Evolutionary conservation across 2,888 invertebrate species (phyloP).

Genomic region (Thyatira batis): DNA sequence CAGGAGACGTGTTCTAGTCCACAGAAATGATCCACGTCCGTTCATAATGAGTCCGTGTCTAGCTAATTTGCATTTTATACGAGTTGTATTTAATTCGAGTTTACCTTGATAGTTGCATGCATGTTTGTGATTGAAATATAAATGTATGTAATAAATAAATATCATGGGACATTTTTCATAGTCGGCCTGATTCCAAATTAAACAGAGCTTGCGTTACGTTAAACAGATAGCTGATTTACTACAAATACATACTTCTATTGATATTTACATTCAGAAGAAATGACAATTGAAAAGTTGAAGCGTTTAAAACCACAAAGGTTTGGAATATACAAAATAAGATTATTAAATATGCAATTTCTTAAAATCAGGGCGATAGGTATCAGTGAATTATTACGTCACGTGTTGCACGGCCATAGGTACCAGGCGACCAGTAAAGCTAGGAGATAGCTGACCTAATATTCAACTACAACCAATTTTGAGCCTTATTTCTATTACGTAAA

Average conservation of each 20-base stretch:
- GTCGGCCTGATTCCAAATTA: too few species aligned
- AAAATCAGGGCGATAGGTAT: too few species aligned
- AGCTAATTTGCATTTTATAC: neutral
- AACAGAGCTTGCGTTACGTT: too few species aligned
- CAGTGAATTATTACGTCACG: neutral
- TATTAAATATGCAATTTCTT: too few species aligned
- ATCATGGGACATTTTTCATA: too few species aligned
- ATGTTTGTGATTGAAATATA: neutral
- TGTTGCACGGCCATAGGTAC: neutral
- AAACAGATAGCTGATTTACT: too few species aligned
- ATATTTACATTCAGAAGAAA: too few species aligned
- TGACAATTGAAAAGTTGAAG: too few species aligned
- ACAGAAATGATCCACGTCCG: slow-evolving; percentile 1
- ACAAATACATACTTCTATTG: too few species aligned
- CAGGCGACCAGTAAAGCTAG: neutral
- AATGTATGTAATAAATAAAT: too few species aligned
- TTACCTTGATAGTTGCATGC: neutral
- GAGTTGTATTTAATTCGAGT: neutral
- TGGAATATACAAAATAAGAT: too few species aligned
- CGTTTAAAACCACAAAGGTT: too few species aligned
- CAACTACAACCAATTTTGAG: neutral
- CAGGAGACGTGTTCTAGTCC: slow-evolving; percentile 22
- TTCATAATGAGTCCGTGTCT: neutral
- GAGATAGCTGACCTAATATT: neutral
- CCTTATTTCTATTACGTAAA: neutral